Evolutionary conservation across 2,888 invertebrate species (phyloP), one percentile per base, ranked within the genome.

Genomic region (Caenorhabditis imperialis): DNA sequence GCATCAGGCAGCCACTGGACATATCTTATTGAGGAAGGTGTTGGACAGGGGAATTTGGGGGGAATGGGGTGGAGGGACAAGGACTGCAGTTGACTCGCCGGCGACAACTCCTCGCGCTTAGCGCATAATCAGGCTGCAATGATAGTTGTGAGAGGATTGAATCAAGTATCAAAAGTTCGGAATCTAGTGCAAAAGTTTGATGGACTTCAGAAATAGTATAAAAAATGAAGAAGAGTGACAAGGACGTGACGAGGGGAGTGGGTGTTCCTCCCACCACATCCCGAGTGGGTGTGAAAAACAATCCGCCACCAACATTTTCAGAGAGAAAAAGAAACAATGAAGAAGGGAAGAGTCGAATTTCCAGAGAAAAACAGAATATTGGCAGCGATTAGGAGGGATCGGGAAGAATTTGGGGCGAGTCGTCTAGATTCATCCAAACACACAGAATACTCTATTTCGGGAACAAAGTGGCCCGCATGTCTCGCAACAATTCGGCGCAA

Each of bases 81-180:
- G 47, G 63, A 53, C 53, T 62, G 54, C 47, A 55, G 38, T 63
- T 33, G 61, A 50, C 57, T 50, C 58, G 58, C 58, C 67, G 58
- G 47, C 57, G 58, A 69, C 67, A 50, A 58, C 58, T 58, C 53
- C 67, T 58, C 44, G 58, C 45, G 67, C 23, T 70, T 70, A 70
- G 61, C 70, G 70, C 70, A 70, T 70, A 70, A 60, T 61, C 70
- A 70, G 70, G 70, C 70, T 70, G 70, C 40, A 70, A 70, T 16
- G 27, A 35, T 25, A 30, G 38, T 55, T 20, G 14, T 20, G 4
- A 40, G n/a, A 38, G 38, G 6, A 22, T 22, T 3, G 33, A 50
- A 51, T 6, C 7, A 1, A n/a, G n/a, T 27, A 23, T 6, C 22
- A 30, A 48, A 48, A 48, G n/a, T n/a, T n/a, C n/a, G n/a, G n/a